phyloP scores from a whole-genome alignment of 2,113 vertebrate species.

The Suncus etruscus region DNA sequence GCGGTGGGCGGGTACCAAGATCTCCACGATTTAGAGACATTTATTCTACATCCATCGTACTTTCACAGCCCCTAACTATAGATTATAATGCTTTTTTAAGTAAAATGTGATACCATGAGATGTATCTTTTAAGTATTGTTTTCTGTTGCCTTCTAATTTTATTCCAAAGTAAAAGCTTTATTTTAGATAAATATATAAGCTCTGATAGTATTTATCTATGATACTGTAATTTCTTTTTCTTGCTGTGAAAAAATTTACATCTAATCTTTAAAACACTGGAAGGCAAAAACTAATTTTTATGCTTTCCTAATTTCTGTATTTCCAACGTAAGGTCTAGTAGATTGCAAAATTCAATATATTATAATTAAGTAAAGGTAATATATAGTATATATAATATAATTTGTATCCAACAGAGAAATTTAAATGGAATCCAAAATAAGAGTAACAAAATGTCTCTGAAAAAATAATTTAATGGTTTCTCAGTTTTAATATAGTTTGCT shows the following conservation, averaged over 20 bases:
- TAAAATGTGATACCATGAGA: neutral
- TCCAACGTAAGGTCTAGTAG: neutral
- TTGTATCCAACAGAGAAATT: neutral
- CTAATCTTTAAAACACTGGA: neutral
- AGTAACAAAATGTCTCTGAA: neutral
- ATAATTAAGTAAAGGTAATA: neutral
- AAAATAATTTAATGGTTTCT: neutral
- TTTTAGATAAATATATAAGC: neutral
- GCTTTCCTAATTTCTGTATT: neutral
- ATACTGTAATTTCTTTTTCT: neutral
- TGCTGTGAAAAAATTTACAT: neutral
- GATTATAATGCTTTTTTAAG: too few relatives aligned
- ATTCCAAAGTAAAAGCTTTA: neutral
- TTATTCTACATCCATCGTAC: too few relatives aligned
- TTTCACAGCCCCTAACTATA: too few relatives aligned
- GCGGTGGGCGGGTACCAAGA: too few relatives aligned
- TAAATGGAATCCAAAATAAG: neutral
- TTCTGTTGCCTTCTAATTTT: neutral
- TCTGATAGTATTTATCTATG: neutral
- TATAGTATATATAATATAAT: neutral
- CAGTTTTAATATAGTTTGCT: neutral
- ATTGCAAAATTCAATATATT: neutral
- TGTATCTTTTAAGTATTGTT: neutral
- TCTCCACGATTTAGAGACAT: too few relatives aligned
- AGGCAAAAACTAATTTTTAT: neutral